A percentile compares a stretch with the other conserved stretches of the same genome.
These are phyloP conservation scores for Corythucha ciliata DNA, from an alignment of 2,888 invertebrate species.

Conservation along the genomic window DNA sequence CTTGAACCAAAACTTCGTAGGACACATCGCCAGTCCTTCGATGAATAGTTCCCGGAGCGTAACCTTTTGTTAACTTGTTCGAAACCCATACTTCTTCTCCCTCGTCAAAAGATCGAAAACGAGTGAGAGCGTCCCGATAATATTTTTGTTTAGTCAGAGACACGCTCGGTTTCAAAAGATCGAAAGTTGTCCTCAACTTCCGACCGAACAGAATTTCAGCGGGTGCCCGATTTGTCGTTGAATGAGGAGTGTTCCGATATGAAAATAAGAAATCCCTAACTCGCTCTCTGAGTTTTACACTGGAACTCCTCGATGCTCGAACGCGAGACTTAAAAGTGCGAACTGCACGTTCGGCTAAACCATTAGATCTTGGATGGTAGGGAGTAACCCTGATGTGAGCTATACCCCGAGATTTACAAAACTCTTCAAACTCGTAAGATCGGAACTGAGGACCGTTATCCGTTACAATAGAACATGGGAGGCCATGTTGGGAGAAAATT, in stretches of 20 bases:
- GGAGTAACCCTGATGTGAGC: slow-evolving; percentile 16
- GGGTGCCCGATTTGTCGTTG: slow-evolving; percentile 1
- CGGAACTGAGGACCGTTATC: slow-evolving; percentile 21
- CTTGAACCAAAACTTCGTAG: not conserved
- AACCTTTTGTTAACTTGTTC: not conserved
- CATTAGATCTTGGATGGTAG: slow-evolving; percentile 17
- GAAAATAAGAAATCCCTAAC: slow-evolving; percentile 10
- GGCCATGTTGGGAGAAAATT: too few species aligned
- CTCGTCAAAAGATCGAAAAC: not conserved
- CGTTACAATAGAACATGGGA: too few species aligned
- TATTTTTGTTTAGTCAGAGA: too few species aligned
- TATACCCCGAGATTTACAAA: slow-evolving; percentile 10
- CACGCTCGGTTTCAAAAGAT: slow-evolving; percentile 1
- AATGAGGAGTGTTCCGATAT: slow-evolving; percentile 6
- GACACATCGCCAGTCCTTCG: not conserved
- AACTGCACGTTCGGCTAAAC: slow-evolving; percentile 10
- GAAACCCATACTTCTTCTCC: not conserved
- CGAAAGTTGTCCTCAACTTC: not conserved
- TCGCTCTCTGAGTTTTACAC: not conserved
- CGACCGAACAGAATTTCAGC: not conserved
- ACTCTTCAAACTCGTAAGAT: slow-evolving; percentile 7
- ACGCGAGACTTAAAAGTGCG: slow-evolving; percentile 16
- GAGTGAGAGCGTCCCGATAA: too few species aligned
- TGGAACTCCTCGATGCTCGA: slow-evolving; percentile 2
- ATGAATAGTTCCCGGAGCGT: not conserved